Base-by-base conservation (phyloP, 2,797 vertebrate species). In the Rhadinocentrus ornatus region DNA sequence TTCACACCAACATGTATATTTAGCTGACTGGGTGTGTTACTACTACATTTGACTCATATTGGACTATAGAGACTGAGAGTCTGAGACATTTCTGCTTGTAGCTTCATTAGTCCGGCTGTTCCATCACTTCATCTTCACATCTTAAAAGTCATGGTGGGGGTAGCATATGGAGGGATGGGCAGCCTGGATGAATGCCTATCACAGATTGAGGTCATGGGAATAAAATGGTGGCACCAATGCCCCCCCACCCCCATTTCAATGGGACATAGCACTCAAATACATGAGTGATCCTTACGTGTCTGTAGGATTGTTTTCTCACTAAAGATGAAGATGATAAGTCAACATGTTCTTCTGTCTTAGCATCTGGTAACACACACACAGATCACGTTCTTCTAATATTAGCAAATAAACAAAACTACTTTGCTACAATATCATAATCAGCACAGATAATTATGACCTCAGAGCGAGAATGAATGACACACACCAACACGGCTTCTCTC, bases 171-270 rank as follows among this genome's bases (percentile, higher is more conserved):
- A 57, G 67, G 61, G 56, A 31, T 18, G 76, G 72, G 50, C 41
- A 24, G 66, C 41, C 71, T 86, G 88, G 83, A 83, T 54, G 53
- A 41, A 39, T 3, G 82, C 89, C 85, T 3, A 41, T 27, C 26
- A 6, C 75, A 85, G 81, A 90, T 89, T 88, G 79, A 88, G 88
- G 88, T 91, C 86, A 88, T 63, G 73, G 77, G 86, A 86, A 72
- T 85, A 46, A 78, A 86, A 82, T 80, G 71, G 74, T 86, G 86
- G 73, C 73, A 73, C 70, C 37, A 34, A 80, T 26, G 53, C 13
- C 29, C 53, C 31, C 60, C 15, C 32, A 31, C 15, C 16, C 32
- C 37, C 41, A 48, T 48, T 20, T 48, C 77, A 71, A 58, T 20
- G 29, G 44, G 50, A 46, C 74, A 64, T 63, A 74, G 62, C 24